A percentile compares a stretch with the other conserved stretches of the same genome.
phyloP scores from a whole-genome alignment of 2,888 invertebrate genomes.

The Sphaeridia pumilis region DNA sequence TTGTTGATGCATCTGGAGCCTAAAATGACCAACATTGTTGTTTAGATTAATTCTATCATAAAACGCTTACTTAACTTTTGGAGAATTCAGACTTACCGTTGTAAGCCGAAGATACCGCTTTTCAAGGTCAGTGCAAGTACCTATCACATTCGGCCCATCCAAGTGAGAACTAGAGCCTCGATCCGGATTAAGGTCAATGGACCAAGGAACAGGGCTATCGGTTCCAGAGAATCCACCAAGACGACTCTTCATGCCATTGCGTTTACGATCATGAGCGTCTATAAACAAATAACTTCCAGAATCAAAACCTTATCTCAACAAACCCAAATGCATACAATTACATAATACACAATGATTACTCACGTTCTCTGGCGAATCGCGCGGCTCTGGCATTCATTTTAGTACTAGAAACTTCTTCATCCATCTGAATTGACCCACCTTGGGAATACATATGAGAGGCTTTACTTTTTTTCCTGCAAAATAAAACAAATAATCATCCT shows the following conservation, averaged over 20 bases:
- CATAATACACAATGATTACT: no score
- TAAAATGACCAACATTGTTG: constrained; percentile 45
- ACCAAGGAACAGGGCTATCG: constrained; percentile 20
- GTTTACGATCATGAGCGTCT: not conserved
- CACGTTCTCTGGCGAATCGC: constrained; percentile 54
- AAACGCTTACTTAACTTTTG: not conserved
- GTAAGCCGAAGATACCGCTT: constrained; percentile 93
- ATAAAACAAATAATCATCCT: not conserved
- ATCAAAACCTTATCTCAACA: not conserved
- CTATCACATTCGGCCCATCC: constrained; percentile 53
- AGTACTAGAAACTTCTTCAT: constrained; percentile 45
- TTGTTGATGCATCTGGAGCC: constrained; percentile 83
- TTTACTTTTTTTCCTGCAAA: constrained; percentile 25
- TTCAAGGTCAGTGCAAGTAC: constrained; percentile 86
- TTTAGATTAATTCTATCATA: not conserved
- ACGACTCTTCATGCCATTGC: constrained; percentile 27
- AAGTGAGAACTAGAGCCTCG: constrained; percentile 11
- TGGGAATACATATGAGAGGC: constrained; percentile 32
- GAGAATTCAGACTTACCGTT: constrained; percentile 42
- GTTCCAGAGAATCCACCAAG: constrained; percentile 32
- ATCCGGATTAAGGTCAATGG: constrained; percentile 27
- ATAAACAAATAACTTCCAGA: not conserved
- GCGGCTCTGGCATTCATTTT: constrained; percentile 79
- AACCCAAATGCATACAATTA: no score
- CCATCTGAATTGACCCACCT: constrained; percentile 32